Base-by-base conservation (phyloP, 2,113 vertebrate species). In the Echinops telfairi region DNA sequence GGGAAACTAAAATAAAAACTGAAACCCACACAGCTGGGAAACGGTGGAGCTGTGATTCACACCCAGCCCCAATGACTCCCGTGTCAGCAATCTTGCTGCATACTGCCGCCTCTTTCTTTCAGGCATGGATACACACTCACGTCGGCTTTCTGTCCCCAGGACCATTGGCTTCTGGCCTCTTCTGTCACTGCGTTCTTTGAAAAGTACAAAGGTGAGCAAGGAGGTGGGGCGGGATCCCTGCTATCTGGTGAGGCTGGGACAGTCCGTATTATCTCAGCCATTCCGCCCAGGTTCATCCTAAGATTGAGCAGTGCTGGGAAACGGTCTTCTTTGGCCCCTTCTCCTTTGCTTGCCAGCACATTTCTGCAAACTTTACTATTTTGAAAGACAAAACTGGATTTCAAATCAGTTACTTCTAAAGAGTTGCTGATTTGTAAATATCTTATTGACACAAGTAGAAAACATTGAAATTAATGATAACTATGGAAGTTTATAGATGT, bases 381-480 rank as follows among this genome's bases (percentile, higher is more conserved):
- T 53, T 80, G 27, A 94, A 83, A 83, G 79, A 77, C 5, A 86
- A 90, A 92, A 60, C 43, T 78, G 64, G 1, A 19, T n/a, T 89
- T 80, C 38, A 76, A 70, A 90, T 58, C 19, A 81, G 10, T 25
- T 80, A 75, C 15, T 86, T 77, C 68, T 40, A 82, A 76, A 93
- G 22, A 25, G 31, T 83, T 82, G 14, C 60, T 92, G 25, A 70
- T 84, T 76, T 80, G 2, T 79, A 88, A 94, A 83, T 92, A 53
- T 31, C 70, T 71, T 76, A 66, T 31, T 78, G 31, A 86, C 60
- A 93, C 33, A 95, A 89, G 88, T 83, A 84, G 3, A 87, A 31
- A 22, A 81, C 68, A n/a, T 71, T 92, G 38, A 95, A 76, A 92
- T 92, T 92, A 81, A 88, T 38, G 43, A 77, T 53, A 68, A 83